Evolutionary conservation across 2,888 invertebrate species (phyloP).

Genomic region (Lasioglossum marginatum): DNA sequence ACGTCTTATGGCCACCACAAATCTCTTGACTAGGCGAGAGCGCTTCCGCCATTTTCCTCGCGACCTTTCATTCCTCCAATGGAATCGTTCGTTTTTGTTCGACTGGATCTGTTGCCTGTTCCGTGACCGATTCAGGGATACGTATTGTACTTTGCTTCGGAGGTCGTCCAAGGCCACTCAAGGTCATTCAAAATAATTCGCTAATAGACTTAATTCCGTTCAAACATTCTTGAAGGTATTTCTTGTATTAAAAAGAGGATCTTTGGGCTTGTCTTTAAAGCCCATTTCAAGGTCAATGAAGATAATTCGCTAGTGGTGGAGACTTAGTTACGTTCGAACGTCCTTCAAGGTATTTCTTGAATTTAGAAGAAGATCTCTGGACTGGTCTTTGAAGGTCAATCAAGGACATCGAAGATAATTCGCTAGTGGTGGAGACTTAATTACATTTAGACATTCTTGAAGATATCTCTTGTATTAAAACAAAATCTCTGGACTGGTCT

Average conservation of each 20-base stretch:
- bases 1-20: background rate
- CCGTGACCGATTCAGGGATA: background rate
- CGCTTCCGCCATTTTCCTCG: background rate
- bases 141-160: background rate
- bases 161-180: background rate
- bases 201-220: background rate
- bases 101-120: background rate
- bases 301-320: too few relatives aligned
- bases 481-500: too few relatives aligned
- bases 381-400: too few relatives aligned
- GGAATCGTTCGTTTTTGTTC: background rate
- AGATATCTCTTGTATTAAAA: too few relatives aligned
- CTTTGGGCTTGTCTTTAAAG: background rate
- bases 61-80: background rate
- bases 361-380: too few relatives aligned
- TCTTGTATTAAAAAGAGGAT: background rate
- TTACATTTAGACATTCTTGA: too few relatives aligned
- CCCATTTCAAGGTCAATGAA: too few relatives aligned
- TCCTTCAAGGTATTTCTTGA: too few relatives aligned
- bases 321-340: too few relatives aligned
- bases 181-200: background rate
- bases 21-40: background rate
- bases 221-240: background rate
- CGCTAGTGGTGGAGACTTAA: too few relatives aligned
- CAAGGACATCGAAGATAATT: too few relatives aligned